phyloP scores from a whole-genome alignment of 2,797 vertebrate species.

The Alca torda region DNA sequence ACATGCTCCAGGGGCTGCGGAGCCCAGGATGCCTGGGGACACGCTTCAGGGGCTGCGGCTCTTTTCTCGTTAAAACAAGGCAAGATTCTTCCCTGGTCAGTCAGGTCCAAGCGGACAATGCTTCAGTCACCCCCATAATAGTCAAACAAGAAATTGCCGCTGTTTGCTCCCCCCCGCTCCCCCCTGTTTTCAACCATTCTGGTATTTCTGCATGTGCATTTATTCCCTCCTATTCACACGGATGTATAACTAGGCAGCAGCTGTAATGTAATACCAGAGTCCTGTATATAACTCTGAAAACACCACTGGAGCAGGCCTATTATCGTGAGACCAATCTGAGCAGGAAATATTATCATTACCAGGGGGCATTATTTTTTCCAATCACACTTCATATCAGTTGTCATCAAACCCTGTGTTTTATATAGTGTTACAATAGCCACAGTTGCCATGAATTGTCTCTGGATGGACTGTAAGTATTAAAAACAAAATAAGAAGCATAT shows the following conservation, averaged over 20 bases:
- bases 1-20: not conserved
- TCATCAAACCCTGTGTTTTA: constrained; percentile 64
- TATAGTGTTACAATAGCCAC: constrained; percentile 70
- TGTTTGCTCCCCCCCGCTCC: not conserved
- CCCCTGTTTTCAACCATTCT: not conserved
- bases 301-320: constrained; percentile 63
- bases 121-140: fast-evolving
- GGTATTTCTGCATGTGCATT: constrained; percentile 13
- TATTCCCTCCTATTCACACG: constrained; percentile 37
- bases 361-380: constrained; percentile 68
- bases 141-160: not conserved
- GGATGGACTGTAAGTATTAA: constrained; percentile 71
- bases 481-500: constrained; percentile 70
- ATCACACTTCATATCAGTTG: constrained; percentile 66
- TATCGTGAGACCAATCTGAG: constrained; percentile 70
- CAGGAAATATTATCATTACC: constrained; percentile 71
- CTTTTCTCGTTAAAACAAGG: not conserved
- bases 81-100: not conserved
- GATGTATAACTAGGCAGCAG: constrained; percentile 58
- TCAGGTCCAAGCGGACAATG: fast-evolving
- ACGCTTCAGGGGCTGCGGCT: not conserved
- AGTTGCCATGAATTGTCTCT: constrained; percentile 68
- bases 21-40: too few species aligned
- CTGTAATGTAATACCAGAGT: constrained; percentile 68
- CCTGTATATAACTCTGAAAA: constrained; percentile 53